phyloP scores from a whole-genome alignment of 92 coral and sea anemone genomes.

The Heliopora coerulea region DNA sequence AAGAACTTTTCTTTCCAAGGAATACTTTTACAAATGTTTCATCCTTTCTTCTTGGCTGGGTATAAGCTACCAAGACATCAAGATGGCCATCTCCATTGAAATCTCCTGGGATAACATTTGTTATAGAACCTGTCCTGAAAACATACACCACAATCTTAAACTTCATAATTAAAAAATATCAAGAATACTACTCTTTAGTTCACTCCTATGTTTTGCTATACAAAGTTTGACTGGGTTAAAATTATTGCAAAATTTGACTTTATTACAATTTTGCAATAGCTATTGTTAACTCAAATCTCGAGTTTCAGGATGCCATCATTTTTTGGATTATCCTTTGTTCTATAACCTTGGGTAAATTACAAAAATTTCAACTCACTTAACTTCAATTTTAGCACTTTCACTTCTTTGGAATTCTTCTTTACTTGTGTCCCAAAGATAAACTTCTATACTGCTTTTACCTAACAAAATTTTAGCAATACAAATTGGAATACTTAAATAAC shows the following conservation, averaged over 20 bases:
- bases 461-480: neutral
- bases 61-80: conserved; percentile 67
- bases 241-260: neutral
- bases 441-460: conserved; percentile 34
- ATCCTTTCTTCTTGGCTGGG: conserved; percentile 5
- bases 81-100: conserved; percentile 97
- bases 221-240: neutral
- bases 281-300: no score
- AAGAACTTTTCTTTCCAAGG: conserved; percentile 55
- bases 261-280: no score
- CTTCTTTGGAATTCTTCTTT: conserved; percentile 59
- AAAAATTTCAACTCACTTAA: conserved; percentile 25
- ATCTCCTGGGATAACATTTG: conserved; percentile 91
- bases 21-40: conserved; percentile 53
- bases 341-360: no score
- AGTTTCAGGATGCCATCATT: no score
- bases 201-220: no score
- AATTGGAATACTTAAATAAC: no score
- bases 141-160: neutral
- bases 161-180: no score
- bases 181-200: no score
- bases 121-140: conserved; percentile 43
- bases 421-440: conserved; percentile 71
- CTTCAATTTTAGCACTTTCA: conserved; percentile 9
- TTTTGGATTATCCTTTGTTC: no score